phyloP scores from a whole-genome alignment of 1,140 invertebrate species.

The Stegodyphus dumicola region DNA sequence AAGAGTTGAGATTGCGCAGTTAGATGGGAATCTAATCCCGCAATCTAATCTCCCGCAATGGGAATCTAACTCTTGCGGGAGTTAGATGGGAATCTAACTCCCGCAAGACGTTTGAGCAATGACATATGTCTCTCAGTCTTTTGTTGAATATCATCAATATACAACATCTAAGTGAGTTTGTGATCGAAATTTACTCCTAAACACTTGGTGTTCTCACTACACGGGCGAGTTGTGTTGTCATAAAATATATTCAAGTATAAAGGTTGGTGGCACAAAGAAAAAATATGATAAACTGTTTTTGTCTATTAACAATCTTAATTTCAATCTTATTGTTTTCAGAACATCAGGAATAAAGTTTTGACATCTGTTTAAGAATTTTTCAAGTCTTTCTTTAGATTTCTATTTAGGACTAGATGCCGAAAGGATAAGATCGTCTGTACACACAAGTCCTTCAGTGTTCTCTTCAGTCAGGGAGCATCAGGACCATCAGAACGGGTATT shows the following conservation, averaged over 20 bases:
- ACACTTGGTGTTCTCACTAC: neutral
- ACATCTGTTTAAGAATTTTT: constrained; percentile 14
- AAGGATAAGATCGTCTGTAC: constrained; percentile 10
- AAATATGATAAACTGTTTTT: constrained; percentile 3
- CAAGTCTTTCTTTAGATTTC: neutral
- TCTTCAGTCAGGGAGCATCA: neutral
- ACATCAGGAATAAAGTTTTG: constrained; percentile 5
- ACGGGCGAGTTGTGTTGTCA: neutral
- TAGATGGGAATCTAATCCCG: too few species aligned
- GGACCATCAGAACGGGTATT: too few species aligned
- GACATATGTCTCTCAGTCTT: too few species aligned
- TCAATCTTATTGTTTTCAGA: constrained; percentile 1
- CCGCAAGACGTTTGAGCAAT: too few species aligned
- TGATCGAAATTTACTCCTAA: constrained; percentile 1
- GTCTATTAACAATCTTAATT: constrained; percentile 17
- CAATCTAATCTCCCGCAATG: too few species aligned
- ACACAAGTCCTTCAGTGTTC: constrained; percentile 9
- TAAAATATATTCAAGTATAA: neutral
- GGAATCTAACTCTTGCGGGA: too few species aligned
- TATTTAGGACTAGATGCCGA: constrained; percentile 6
- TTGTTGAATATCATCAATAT: neutral
- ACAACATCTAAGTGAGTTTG: neutral
- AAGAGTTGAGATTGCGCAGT: too few species aligned
- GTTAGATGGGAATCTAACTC: too few species aligned
- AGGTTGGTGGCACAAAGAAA: neutral